Conservation (phyloP, 2,888 invertebrate genomes). For the Cerceris rybyensis region DNA sequence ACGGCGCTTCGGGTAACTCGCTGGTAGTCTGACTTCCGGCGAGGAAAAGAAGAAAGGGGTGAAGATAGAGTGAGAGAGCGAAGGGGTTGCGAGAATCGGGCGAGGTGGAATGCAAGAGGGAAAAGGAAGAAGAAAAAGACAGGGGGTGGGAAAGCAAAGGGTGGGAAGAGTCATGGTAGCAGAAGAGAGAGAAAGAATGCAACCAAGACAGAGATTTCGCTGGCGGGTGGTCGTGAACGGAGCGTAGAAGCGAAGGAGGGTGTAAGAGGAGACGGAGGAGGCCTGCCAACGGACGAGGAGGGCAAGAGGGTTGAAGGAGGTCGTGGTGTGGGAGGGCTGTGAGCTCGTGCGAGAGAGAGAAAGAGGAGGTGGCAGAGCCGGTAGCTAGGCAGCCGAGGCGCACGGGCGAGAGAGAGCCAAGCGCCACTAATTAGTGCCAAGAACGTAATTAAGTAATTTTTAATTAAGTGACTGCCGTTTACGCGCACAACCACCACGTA, state of each 20-base stretch:
- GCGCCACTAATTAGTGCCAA: conserved; percentile 86
- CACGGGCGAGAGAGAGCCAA: conserved; percentile 76
- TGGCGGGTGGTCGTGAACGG: conserved; percentile 63
- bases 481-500: conserved; percentile 77
- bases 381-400: conserved; percentile 65
- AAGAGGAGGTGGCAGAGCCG: conserved; percentile 51
- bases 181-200: conserved; percentile 62
- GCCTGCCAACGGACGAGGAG: conserved; percentile 57
- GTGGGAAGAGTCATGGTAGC: conserved; percentile 16
- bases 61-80: conserved; percentile 37
- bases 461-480: conserved; percentile 84
- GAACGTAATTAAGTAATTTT: conserved; percentile 87
- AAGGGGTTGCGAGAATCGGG: not conserved
- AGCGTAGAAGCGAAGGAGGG: conserved; percentile 68
- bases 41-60: conserved; percentile 51
- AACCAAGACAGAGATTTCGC: conserved; percentile 68
- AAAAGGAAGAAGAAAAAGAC: conserved; percentile 10
- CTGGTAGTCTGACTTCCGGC: conserved; percentile 60
- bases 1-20: conserved; percentile 60
- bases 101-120: conserved; percentile 24
- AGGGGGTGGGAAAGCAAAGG: conserved; percentile 8
- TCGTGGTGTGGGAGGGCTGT: conserved; percentile 49
- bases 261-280: conserved; percentile 65
- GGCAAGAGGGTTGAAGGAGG: conserved; percentile 53
- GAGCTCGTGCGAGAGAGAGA: conserved; percentile 38